Conservation (phyloP, 2,888 invertebrate species). For the Archips xylosteana region DNA sequence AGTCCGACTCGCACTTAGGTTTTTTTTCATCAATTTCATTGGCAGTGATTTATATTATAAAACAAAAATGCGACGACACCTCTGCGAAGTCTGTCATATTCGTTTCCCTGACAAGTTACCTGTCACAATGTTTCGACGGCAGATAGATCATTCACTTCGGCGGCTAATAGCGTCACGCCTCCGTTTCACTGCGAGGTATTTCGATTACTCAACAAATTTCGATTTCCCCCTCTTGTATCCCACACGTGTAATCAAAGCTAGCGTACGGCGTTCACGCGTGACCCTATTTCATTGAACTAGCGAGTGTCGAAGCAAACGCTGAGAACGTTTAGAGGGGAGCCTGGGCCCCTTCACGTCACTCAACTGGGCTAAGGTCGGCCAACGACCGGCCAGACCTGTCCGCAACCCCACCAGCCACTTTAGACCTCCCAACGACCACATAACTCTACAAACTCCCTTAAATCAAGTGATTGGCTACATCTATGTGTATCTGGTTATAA, state of each 20-base stretch:
- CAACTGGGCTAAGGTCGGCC: conserved; percentile 83
- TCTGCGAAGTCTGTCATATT: not conserved
- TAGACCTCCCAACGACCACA: conserved; percentile 53
- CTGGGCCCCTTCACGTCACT: conserved; percentile 78
- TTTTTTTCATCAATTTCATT: conserved; percentile 17
- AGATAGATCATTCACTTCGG: conserved; percentile 22
- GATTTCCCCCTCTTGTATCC: conserved; percentile 21
- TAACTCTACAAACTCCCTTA: conserved; percentile 45
- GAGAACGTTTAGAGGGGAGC: conserved; percentile 62
- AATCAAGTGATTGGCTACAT: conserved; percentile 43
- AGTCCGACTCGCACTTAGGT: not conserved
- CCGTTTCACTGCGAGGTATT: conserved; percentile 3
- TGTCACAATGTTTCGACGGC: conserved; percentile 8
- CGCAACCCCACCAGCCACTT: conserved; percentile 54
- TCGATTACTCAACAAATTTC: conserved; percentile 29
- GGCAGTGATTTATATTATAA: not conserved
- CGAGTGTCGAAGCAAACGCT: conserved; percentile 60
- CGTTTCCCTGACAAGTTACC: not conserved
- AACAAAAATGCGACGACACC: not conserved
- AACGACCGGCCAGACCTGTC: conserved; percentile 65
- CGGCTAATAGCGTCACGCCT: not conserved
- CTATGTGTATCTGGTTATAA: conserved; percentile 50
- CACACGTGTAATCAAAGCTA: conserved; percentile 16
- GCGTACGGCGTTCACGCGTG: conserved; percentile 47
- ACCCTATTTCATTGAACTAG: conserved; percentile 66